Percentiles rank a stretch among this genome's conserved stretches.
Conservation (phyloP, 2,797 vertebrate genomes). For the Prionace glauca region DNA sequence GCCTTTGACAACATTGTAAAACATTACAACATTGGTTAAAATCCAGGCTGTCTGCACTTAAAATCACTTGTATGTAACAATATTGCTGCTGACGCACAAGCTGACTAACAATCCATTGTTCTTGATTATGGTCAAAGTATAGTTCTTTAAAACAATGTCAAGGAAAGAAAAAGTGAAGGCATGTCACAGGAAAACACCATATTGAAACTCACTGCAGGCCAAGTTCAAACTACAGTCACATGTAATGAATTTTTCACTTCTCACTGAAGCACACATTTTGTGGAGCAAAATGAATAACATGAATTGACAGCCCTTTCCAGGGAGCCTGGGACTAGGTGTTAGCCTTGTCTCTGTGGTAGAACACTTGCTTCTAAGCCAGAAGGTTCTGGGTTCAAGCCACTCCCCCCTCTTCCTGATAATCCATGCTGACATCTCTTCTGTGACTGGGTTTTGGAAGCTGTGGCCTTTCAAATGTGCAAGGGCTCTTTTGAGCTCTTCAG, state of each 20-base stretch:
- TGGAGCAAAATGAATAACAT: constrained; percentile 33
- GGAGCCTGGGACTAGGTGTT: constrained; percentile 18
- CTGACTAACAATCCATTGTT: background rate
- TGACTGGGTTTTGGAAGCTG: background rate
- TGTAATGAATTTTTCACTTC: constrained; percentile 27
- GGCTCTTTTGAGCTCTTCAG: background rate
- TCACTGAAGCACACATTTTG: background rate
- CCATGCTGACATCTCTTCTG: background rate
- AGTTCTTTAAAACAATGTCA: background rate
- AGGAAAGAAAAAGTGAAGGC: background rate
- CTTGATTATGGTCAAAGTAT: background rate
- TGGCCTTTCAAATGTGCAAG: too few species aligned
- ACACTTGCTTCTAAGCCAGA: background rate
- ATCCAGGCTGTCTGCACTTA: background rate
- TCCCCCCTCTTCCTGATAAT: background rate
- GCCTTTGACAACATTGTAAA: background rate
- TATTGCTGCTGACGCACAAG: background rate
- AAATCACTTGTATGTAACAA: background rate
- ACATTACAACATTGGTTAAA: background rate
- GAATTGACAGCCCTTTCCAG: background rate
- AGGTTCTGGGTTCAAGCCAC: background rate
- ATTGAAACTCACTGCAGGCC: background rate
- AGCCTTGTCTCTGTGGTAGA: background rate
- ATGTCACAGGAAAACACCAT: background rate
- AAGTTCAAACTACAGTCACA: background rate